Percentiles rank a stretch among this genome's conserved stretches.
Conservation (phyloP, 1,140 invertebrate species). For the Euwallacea fornicatus region DNA sequence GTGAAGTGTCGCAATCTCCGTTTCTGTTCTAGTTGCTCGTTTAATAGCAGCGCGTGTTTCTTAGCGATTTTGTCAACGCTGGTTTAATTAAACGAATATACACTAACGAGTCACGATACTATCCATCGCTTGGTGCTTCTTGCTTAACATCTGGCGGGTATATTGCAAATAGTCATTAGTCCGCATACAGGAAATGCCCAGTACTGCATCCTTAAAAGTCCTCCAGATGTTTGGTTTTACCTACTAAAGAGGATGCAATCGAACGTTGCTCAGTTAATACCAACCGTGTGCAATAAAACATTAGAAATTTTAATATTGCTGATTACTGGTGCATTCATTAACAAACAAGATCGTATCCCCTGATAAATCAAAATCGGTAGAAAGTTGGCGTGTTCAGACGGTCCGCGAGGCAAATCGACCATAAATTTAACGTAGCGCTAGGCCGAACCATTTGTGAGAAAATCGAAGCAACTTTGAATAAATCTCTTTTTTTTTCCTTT, state of each 20-base stretch:
- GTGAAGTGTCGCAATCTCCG: slow-evolving; percentile 3
- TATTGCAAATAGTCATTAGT: slow-evolving; percentile 5
- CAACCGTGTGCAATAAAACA: too few species aligned
- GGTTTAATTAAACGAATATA: slow-evolving; percentile 10
- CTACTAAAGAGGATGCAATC: too few species aligned
- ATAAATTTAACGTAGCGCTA: too few species aligned
- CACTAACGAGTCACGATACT: not conserved
- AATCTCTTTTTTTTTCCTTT: not conserved
- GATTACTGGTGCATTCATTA: too few species aligned
- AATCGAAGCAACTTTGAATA: too few species aligned
- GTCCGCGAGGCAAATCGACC: not conserved
- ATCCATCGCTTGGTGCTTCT: not conserved
- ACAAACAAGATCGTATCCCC: slow-evolving; percentile 3
- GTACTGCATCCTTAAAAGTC: not conserved
- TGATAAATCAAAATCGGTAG: slow-evolving; percentile 11
- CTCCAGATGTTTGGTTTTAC: too few species aligned
- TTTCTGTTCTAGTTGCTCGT: slow-evolving; percentile 33
- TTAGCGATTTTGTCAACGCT: slow-evolving; percentile 12
- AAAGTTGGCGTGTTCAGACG: slow-evolving; percentile 12
- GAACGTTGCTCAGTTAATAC: too few species aligned
- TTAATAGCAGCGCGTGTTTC: slow-evolving; percentile 5
- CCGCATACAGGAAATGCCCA: slow-evolving; percentile 1
- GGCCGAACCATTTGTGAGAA: too few species aligned
- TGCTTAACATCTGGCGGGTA: not conserved
- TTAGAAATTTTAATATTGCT: too few species aligned